Base-by-base conservation (phyloP, 1,140 invertebrate species). In the Rhopalosiphum padi region DNA sequence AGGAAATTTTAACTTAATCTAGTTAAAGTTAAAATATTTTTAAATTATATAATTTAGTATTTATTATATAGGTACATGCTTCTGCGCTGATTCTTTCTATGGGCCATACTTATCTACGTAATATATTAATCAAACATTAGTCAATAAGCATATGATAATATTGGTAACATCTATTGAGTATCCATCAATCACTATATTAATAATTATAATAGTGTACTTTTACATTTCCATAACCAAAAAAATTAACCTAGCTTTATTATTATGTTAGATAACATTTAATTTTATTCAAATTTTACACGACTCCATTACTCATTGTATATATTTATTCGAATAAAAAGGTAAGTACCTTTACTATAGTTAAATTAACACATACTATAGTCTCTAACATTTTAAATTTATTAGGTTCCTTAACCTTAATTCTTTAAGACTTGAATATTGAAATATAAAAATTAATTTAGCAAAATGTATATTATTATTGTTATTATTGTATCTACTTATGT, bases 91-190 rank as follows among this genome's bases (percentile, higher is more conserved):
- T 77, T n/a, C 30, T 77, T n/a, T n/a, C 5, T 77, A 15, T 77
- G 15, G 9, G 60, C 60, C 60, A n/a, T 77, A 77, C 11, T 77
- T 35, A 77, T 18, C 1, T n/a, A n/a, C 18, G n/a, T n/a, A 77
- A 18, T 77, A 77, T 77, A n/a, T 77, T 18, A 35, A 77, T 35
- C 15, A n/a, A 77, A 15, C 1, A 7, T 18, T n/a, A 77, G 30
- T 18, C 60, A 77, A 77, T n/a, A 68, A 68, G 60, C 15, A 77
- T n/a, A 77, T n/a, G 60, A 35, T 77, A 77, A 77, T 77, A n/a
- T 77, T 77, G 60, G n/a, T 77, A 77, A 77, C n/a, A 35, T n/a
- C n/a, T 77, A 77, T 77, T 77, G n/a, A 77, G 30, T 77, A 77
- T n/a, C 15, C 48, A 18, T 77, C n/a, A 30, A 60, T 30, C 30